A percentile compares a stretch with the other conserved stretches of the same genome.
These are phyloP conservation scores for Montipora foliosa DNA, from an alignment of 64 coral and sea anemone genomes.

Conservation along the genomic window DNA sequence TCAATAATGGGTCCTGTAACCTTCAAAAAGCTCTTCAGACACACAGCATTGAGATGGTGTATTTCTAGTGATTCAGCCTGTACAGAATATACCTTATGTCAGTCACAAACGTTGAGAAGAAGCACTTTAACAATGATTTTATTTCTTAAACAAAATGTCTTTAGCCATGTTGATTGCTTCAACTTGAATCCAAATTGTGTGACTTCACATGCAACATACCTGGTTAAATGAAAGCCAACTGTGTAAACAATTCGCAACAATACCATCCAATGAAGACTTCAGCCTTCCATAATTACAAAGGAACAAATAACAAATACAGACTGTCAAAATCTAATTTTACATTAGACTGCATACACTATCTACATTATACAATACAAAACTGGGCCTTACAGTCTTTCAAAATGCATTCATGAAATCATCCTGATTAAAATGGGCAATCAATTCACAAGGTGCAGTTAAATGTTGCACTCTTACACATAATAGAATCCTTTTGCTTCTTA, in stretches of 20 bases:
- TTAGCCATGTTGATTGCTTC: no score
- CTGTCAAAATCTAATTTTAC: background rate
- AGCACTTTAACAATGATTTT: no score
- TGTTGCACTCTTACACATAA: no score
- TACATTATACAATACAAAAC: no score
- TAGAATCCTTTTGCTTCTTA: no score
- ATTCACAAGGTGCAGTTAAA: no score
- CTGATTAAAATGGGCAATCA: no score
- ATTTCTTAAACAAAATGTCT: no score
- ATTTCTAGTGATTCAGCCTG: slow-evolving; percentile 26
- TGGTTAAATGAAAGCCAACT: slow-evolving; percentile 61
- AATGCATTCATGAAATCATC: no score
- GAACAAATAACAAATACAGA: background rate
- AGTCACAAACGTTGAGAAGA: background rate
- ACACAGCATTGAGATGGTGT: background rate
- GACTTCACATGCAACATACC: background rate
- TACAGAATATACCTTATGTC: background rate
- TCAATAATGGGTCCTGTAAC: slow-evolving; percentile 31
- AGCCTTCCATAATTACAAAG: slow-evolving; percentile 16
- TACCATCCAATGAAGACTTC: slow-evolving; percentile 38
- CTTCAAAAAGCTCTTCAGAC: slow-evolving; percentile 26
- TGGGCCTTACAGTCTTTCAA: no score
- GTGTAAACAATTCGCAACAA: slow-evolving; percentile 52
- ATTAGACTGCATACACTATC: background rate
- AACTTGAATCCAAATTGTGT: background rate